Conservation (phyloP, 2,113 vertebrate genomes). For the Brachyhypopomus gauderio region DNA sequence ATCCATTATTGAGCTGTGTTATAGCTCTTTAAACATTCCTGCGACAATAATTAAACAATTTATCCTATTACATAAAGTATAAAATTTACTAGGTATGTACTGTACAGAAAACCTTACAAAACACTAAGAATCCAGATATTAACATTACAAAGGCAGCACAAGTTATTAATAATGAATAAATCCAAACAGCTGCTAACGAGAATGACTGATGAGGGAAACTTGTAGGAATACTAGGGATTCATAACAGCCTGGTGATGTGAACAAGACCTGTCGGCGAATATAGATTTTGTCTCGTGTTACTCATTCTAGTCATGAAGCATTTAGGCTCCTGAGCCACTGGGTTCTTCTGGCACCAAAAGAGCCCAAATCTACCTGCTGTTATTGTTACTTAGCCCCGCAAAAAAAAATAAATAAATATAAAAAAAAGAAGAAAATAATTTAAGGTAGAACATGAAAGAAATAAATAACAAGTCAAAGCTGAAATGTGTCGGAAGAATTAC, state of each 20-base stretch:
- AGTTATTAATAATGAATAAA: constrained; percentile 66
- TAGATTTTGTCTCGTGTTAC: constrained; percentile 95
- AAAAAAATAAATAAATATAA: too few species aligned
- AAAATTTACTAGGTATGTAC: neutral
- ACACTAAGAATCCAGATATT: constrained; percentile 24
- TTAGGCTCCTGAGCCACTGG: constrained; percentile 90
- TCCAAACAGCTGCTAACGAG: constrained; percentile 68
- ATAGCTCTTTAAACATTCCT: neutral
- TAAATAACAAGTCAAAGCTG: neutral
- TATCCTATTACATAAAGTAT: neutral
- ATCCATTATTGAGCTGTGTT: neutral
- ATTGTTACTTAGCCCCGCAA: constrained; percentile 85
- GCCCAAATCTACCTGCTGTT: constrained; percentile 86
- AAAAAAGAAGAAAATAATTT: constrained; percentile 79
- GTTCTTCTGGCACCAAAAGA: constrained; percentile 81
- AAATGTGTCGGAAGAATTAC: neutral
- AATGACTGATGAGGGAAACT: constrained; percentile 63
- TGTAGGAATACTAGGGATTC: constrained; percentile 78
- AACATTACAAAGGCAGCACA: constrained; percentile 40
- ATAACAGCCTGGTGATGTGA: constrained; percentile 82
- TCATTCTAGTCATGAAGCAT: constrained; percentile 85
- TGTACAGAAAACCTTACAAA: constrained; percentile 17
- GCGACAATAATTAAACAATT: neutral
- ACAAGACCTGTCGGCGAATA: constrained; percentile 85
- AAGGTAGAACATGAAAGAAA: constrained; percentile 60